Evolutionary conservation across 64 coral and sea anemone species (phyloP), one percentile per base, ranked within the genome.

Genomic region (Catalaphyllia jardinei): DNA sequence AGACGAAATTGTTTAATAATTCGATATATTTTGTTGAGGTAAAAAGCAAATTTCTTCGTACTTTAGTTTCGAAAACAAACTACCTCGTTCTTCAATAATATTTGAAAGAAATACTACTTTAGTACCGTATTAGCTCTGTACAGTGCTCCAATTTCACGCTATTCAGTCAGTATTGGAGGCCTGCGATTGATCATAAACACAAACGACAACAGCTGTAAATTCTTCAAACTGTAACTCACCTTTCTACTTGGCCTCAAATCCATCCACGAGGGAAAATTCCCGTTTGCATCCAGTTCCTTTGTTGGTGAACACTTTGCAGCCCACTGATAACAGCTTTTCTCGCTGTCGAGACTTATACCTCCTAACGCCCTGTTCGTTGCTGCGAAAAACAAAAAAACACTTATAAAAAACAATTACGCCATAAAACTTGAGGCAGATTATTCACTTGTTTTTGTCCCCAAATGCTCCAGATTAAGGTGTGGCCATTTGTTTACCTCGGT

Each of bases 401-500:
- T 85, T 85, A 85, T 85, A 71, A 85, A 85, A 85, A 85, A 69
- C 62, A 85, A 85, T 85, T 85, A 85, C 81, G 81, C 81, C 81
- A 85, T 85, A 51, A 18, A 69, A 85, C 81, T 85, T 85, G 81
- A 64, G 81, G 51, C 63, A 85, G 31, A 71, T 38, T 71, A 65
- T 85, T 71, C 62, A 85, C 81, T 69, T 61, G 81, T 85, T 49
- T 85, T 50, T 85, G 81, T 69, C 24, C 81, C 63, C 62, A 85
- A 65, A 71, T 85, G 81, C 81, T 67, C 63, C 63, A 69, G 81
- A 50, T 71, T 71, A 85, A 64, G 81, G 81, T 49, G 81, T 85
- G 81, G 81, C 24, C 18, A 1, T 27, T n/a, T 85, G 81, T 85
- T 85, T 85, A 85, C 62, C 19, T 38, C 81, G 15, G 62, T 85